phyloP scores from a whole-genome alignment of 2,113 vertebrate genomes.

The Cynoglossus semilaevis region DNA sequence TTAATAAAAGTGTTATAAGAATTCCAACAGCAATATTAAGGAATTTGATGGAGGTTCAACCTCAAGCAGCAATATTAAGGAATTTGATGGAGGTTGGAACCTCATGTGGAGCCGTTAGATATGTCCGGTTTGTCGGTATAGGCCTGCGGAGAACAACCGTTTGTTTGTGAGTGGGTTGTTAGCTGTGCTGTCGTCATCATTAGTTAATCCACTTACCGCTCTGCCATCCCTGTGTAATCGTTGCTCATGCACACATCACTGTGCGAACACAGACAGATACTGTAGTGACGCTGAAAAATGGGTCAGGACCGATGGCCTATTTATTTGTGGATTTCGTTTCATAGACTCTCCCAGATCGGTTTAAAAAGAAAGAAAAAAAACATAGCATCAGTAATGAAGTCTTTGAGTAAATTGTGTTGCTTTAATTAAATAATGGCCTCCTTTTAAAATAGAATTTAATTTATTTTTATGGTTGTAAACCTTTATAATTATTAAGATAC shows the following conservation, averaged over 20 bases:
- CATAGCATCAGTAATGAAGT: no score
- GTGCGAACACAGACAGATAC: neutral
- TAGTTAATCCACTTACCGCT: constrained; percentile 51
- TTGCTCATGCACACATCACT: neutral
- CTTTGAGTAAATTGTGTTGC: no score
- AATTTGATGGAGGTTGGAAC: no score
- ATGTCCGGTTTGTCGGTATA: neutral
- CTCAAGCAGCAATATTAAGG: no score
- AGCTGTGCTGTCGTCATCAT: constrained; percentile 42
- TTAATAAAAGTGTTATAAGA: no score
- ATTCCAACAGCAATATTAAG: no score
- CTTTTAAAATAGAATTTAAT: neutral
- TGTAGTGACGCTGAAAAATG: constrained; percentile 12
- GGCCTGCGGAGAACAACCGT: neutral
- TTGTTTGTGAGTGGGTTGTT: constrained; percentile 33
- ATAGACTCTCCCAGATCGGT: neutral
- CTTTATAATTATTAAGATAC: no score
- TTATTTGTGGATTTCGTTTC: no score
- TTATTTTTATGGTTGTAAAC: neutral
- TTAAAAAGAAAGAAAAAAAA: neutral
- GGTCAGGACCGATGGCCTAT: constrained; percentile 6
- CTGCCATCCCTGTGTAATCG: constrained; percentile 28
- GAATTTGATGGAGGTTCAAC: no score
- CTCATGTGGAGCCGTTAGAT: neutral
- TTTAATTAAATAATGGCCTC: no score